A percentile compares a stretch with the other conserved stretches of the same genome.
Conservation (phyloP, 2,113 vertebrate species). For the Epinephelus moara region DNA sequence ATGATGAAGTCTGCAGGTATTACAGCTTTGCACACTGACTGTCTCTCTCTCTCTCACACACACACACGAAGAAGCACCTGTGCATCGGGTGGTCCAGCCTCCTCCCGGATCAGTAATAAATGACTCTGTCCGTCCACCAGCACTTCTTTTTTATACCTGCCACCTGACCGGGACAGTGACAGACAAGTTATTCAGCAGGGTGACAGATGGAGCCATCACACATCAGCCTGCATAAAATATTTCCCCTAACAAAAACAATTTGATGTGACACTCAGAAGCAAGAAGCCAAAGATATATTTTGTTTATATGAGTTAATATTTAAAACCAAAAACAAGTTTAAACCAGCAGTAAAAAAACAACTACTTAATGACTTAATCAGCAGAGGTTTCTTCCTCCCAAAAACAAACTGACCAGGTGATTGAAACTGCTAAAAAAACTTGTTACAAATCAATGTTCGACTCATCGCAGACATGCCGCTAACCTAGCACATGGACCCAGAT, state of each 20-base stretch:
- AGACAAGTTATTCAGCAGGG: slow-evolving; percentile 20
- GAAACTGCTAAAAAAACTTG: too few species aligned
- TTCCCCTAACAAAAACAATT: neutral
- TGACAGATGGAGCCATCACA: neutral
- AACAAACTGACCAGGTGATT: too few species aligned
- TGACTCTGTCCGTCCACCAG: slow-evolving; percentile 93
- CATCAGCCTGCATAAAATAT: neutral
- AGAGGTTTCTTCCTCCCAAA: too few species aligned
- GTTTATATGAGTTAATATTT: neutral
- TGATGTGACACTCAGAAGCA: neutral
- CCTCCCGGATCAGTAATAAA: slow-evolving; percentile 94
- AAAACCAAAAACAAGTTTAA: neutral
- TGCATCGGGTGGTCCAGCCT: slow-evolving; percentile 89
- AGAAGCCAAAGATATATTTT: neutral
- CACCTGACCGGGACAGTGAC: slow-evolving; percentile 82
- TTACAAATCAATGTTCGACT: too few species aligned
- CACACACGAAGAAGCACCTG: slow-evolving; percentile 84
- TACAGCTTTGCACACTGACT: neutral
- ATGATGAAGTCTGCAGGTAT: neutral
- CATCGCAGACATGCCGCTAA: too few species aligned
- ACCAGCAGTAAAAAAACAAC: neutral
- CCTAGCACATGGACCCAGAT: too few species aligned
- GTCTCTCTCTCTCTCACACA: neutral
- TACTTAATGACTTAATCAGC: too few species aligned
- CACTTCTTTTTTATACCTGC: slow-evolving; percentile 95